Evolutionary conservation across 2,797 vertebrate genomes (phyloP).

Genomic region (Picus viridis): DNA sequence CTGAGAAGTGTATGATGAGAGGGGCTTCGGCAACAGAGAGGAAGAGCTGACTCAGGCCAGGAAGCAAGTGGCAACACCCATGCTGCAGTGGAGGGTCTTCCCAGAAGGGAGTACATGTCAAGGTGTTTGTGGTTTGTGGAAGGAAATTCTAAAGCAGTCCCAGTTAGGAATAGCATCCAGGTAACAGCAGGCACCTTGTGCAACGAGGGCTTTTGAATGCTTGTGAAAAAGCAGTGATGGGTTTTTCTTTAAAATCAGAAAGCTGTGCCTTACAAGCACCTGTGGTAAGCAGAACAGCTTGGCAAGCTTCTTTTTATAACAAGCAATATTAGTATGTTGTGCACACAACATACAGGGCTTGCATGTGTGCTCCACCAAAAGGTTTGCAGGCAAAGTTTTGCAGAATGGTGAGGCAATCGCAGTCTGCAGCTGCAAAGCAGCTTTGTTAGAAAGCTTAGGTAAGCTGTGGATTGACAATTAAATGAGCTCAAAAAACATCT

Average conservation of each 20-base stretch:
- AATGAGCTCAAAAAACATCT: conserved; percentile 50
- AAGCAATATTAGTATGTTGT: background rate
- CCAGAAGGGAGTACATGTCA: background rate
- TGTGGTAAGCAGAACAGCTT: background rate
- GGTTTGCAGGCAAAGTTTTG: background rate
- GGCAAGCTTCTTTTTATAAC: background rate
- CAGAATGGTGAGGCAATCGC: background rate
- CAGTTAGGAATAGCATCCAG: background rate
- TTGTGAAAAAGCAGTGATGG: background rate
- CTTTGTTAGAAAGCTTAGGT: background rate
- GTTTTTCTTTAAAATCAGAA: background rate
- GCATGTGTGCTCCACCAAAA: background rate
- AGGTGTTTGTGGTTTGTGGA: background rate
- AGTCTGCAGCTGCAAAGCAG: background rate
- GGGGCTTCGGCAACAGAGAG: fast-evolving
- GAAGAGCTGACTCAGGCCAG: background rate
- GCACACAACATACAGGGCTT: background rate
- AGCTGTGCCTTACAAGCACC: background rate
- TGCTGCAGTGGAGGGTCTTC: background rate
- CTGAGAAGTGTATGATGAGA: background rate
- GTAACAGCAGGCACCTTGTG: background rate
- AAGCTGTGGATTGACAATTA: background rate
- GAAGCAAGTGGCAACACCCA: conserved; percentile 14
- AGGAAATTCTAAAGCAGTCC: background rate
- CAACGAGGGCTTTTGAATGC: background rate